Conservation (phyloP, 1,140 invertebrate species). For the Sipha flava region DNA sequence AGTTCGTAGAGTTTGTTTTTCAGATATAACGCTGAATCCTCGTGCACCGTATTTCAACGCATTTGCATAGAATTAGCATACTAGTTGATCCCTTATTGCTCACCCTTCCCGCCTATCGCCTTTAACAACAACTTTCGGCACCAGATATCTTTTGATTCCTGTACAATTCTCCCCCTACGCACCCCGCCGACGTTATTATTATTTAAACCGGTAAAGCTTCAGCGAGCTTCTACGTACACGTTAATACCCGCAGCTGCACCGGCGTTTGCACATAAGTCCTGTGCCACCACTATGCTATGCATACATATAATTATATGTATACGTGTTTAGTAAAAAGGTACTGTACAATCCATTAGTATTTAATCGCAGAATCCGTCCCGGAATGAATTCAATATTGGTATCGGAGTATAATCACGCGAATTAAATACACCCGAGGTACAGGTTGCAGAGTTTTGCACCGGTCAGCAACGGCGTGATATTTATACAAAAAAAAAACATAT, state of each 20-base stretch:
- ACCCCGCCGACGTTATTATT: not conserved
- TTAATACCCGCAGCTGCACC: not conserved
- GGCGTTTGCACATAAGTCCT: not conserved
- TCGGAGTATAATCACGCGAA: no score
- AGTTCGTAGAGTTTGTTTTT: constrained; percentile 23
- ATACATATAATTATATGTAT: not conserved
- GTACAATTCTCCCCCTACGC: not conserved
- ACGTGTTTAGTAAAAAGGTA: no score
- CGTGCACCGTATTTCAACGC: not conserved
- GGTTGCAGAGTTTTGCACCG: no score
- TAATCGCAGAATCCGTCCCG: not conserved
- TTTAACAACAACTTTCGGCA: constrained; percentile 18
- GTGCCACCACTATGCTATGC: not conserved
- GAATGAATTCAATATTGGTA: not conserved
- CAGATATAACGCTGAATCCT: not conserved
- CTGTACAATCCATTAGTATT: not conserved
- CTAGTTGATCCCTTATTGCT: constrained; percentile 30
- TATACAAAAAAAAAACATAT: no score
- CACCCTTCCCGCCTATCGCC: not conserved
- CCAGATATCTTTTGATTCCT: constrained; percentile 28
- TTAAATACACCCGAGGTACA: no score
- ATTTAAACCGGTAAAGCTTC: not conserved
- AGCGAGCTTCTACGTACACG: not conserved
- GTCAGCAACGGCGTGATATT: no score
- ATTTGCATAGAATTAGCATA: constrained; percentile 31